Conservation (phyloP, 2,888 invertebrate species). For the Eupithecia insigniata region DNA sequence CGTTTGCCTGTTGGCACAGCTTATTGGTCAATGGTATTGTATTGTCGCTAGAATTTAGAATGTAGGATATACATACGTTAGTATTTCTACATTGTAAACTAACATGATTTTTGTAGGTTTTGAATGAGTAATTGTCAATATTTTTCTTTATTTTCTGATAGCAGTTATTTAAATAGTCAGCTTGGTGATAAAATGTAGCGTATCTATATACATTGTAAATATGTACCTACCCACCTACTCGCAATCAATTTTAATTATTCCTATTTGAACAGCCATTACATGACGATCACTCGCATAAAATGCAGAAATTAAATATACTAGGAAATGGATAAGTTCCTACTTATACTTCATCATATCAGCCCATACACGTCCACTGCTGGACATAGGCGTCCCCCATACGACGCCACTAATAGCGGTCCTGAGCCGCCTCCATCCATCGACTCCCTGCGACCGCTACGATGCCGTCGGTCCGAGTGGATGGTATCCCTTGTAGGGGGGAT, state of each 20-base stretch:
- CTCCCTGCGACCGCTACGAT: no score
- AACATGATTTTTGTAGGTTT: slow-evolving; percentile 43
- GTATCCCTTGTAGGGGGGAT: no score
- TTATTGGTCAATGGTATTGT: slow-evolving; percentile 68
- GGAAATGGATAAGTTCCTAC: no score
- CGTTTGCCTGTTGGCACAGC: slow-evolving; percentile 72
- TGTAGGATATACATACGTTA: slow-evolving; percentile 44
- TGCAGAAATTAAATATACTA: neutral
- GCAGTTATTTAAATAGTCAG: slow-evolving; percentile 27
- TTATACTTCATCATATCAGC: no score
- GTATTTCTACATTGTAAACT: slow-evolving; percentile 38
- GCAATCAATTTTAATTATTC: neutral
- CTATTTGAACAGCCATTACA: neutral
- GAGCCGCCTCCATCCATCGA: no score
- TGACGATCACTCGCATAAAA: neutral
- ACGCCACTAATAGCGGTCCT: no score
- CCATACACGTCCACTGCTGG: no score
- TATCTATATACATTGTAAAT: neutral
- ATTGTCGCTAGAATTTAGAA: slow-evolving; percentile 60
- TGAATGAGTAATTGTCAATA: slow-evolving; percentile 43
- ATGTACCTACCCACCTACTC: neutral
- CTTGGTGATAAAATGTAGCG: slow-evolving; percentile 11
- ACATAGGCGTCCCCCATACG: no score
- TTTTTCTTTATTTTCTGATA: slow-evolving; percentile 33
- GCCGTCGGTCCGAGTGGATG: no score